Evolutionary conservation across 2,888 invertebrate genomes (phyloP).

Genomic region (Trypoxylon attenuatum): DNA sequence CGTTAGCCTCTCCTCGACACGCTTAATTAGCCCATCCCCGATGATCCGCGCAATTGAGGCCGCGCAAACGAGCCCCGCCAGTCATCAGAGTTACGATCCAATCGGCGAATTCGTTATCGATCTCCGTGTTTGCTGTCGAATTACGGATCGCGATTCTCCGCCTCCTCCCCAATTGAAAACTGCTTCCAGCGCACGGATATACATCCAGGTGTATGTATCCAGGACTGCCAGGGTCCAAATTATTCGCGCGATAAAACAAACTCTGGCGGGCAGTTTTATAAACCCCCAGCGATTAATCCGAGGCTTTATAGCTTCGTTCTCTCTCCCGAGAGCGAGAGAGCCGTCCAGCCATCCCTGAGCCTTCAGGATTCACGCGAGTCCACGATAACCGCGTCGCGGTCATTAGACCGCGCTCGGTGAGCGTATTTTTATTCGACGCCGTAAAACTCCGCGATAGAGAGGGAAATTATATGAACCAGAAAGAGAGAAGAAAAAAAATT

Average conservation of each 20-base stretch:
- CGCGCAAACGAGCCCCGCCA: constrained; percentile 20
- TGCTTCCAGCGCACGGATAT: neutral
- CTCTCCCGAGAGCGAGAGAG: neutral
- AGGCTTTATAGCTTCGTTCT: neutral
- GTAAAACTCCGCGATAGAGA: neutral
- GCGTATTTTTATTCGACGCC: neutral
- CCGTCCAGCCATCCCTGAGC: no score
- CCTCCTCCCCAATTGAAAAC: neutral
- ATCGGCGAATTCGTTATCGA: constrained; percentile 24
- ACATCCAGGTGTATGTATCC: no score
- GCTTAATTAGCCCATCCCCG: constrained; percentile 55
- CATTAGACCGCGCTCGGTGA: neutral
- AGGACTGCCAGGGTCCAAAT: no score
- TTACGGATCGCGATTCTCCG: constrained; percentile 1
- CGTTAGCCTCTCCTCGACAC: constrained; percentile 54
- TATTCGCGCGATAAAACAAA: neutral
- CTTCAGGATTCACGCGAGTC: neutral
- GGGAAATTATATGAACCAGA: no score
- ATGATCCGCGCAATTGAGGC: constrained; percentile 35
- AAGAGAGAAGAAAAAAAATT: neutral
- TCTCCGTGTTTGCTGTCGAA: constrained; percentile 5
- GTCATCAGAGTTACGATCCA: constrained; percentile 10
- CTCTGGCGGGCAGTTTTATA: neutral
- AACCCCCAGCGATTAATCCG: neutral
- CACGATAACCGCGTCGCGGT: neutral